phyloP scores from a whole-genome alignment of 2,888 invertebrate species.

The Cryptus viduatorius region DNA sequence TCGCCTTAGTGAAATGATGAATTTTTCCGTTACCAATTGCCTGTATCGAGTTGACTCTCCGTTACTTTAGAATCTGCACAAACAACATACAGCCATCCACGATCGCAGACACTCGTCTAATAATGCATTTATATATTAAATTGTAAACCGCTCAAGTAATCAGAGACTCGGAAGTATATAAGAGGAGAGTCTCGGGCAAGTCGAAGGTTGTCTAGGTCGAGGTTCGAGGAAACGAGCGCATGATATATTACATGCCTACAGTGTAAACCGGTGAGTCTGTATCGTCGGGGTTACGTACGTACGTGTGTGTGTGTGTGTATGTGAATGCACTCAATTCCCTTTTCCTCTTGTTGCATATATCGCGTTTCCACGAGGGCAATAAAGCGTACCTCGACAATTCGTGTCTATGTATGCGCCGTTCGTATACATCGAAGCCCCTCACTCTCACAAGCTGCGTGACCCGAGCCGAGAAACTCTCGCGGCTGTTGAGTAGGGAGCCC shows the following conservation, averaged over 20 bases:
- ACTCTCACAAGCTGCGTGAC: constrained; percentile 18
- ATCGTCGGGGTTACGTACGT: not conserved
- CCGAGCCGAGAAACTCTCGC: constrained; percentile 34
- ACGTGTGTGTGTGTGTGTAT: no score
- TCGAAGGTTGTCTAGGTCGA: constrained; percentile 64
- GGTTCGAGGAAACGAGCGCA: constrained; percentile 49
- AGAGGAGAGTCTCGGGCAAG: constrained; percentile 8
- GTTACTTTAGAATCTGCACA: no score
- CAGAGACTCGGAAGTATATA: not conserved
- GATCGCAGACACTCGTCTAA: no score
- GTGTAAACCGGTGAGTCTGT: not conserved
- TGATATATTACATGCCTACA: constrained; percentile 14
- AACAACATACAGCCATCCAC: no score
- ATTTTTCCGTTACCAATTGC: no score
- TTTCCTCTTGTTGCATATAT: constrained; percentile 42
- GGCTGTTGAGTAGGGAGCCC: constrained; percentile 24
- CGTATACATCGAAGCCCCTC: constrained; percentile 18
- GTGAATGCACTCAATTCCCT: constrained; percentile 20
- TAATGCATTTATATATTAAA: not conserved
- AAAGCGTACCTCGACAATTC: constrained; percentile 14
- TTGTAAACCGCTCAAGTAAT: not conserved
- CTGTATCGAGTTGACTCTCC: no score
- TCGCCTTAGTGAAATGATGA: no score
- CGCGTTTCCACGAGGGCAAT: constrained; percentile 33
- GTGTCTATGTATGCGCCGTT: not conserved